Evolutionary conservation across 2,797 vertebrate species (phyloP), one percentile per base, ranked within the genome.

Genomic region (Coregonus ussuriensis): DNA sequence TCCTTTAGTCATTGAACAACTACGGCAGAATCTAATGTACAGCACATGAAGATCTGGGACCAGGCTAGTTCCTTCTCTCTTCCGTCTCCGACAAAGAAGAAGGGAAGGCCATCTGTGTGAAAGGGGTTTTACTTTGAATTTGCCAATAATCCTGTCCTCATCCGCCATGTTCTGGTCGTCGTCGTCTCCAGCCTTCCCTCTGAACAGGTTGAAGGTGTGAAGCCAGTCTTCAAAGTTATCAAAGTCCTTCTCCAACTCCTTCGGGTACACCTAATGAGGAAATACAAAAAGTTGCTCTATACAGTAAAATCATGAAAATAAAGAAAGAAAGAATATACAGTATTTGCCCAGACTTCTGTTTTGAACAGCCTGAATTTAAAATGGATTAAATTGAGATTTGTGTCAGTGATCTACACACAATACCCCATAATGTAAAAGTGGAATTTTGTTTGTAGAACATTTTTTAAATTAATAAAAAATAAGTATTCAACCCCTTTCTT

Each of bases 151-250:
- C 72, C 98, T 91, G 77, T 99, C 98, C 69, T 99, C 98, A 65
- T 99, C 98, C 0, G 91, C 89, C 0, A 93, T 86, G 0, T 94
- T 95, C 65, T 92, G 91, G 59, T 98, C 97, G 0, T 98, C 98
- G 0, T 98, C 96, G 16, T 99, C 97, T 0, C 97, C 96, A 0
- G 94, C 96, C 90, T 99, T 99, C 29, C 98, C 98, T 33, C 98
- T 94, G 75, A 96, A 94, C 82, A 99, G 93, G 89, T 95, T 97
- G 84, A 98, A 99, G 3, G 96, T 97, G 86, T 99, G 96, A 65
- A 99, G 93, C 98, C 98, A 99, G 85, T 99, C 98, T 81, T 99
- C 98, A 56, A 99, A 99, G 91, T 86, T 89, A 81, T 95, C 94
- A n/a, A 95, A 99, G 6, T 98, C 95, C 0, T 85, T 52, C 83